Evolutionary conservation across 2,888 invertebrate genomes (phyloP).

Genomic region (Halictus quadricinctus): DNA sequence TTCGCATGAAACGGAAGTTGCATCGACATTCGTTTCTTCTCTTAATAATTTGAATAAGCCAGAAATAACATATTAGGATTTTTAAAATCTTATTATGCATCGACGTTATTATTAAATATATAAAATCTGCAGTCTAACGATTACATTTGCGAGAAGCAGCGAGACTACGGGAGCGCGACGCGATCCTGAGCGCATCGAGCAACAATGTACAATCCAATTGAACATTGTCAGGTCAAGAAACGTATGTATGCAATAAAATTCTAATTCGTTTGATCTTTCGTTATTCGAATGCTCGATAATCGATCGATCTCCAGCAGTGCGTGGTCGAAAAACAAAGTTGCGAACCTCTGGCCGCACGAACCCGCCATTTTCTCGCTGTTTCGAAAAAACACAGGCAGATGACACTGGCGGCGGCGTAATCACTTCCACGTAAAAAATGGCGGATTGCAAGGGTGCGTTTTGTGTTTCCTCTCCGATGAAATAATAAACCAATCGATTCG

Average conservation of each 20-base stretch:
- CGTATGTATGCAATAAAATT: background rate
- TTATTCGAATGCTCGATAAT: background rate
- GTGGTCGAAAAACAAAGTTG: too few species aligned
- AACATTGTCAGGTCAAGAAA: background rate
- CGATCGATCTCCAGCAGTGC: background rate
- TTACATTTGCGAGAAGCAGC: background rate
- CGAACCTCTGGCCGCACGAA: background rate
- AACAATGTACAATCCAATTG: background rate
- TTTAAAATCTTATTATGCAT: too few species aligned
- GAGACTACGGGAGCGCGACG: background rate
- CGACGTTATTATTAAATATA: too few species aligned
- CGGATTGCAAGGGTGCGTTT: constrained; percentile 80
- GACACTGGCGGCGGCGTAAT: constrained; percentile 32
- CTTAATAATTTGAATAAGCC: too few species aligned
- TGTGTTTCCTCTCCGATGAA: constrained; percentile 64
- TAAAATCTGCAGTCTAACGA: too few species aligned
- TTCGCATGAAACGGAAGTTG: background rate
- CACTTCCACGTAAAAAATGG: constrained; percentile 74
- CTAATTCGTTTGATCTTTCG: background rate
- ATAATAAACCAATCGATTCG: constrained; percentile 64
- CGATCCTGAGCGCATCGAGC: background rate
- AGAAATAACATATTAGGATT: too few species aligned
- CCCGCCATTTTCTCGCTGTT: constrained; percentile 26
- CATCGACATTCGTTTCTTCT: background rate
- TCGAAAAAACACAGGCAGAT: constrained; percentile 29